These are phyloP conservation scores for Heteromormyrus szaboi DNA, from an alignment of 2,797 vertebrate species.

Conservation along the genomic window DNA sequence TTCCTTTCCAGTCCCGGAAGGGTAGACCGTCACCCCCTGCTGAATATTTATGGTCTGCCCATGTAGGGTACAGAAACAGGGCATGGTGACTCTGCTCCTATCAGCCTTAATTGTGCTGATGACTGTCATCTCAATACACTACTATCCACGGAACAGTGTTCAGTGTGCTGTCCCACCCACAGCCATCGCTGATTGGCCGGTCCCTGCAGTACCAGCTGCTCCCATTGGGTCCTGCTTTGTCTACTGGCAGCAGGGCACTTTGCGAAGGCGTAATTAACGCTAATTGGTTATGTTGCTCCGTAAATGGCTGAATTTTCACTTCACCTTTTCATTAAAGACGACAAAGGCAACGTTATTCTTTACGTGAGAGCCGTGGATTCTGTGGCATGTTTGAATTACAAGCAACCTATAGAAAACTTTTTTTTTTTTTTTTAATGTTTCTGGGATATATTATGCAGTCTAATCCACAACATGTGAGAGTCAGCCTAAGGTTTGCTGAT, in stretches of 20 bases:
- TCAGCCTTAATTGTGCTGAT: constrained; percentile 28
- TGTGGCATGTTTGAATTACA: not conserved
- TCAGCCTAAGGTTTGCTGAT: not conserved
- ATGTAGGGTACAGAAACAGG: constrained; percentile 35
- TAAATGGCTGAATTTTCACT: not conserved
- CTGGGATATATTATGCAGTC: not conserved
- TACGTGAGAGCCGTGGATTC: not conserved
- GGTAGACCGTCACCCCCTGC: not conserved
- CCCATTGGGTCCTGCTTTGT: not conserved
- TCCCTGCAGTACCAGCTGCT: not conserved
- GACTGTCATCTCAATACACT: not conserved
- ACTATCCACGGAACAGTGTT: not conserved
- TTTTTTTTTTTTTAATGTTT: not conserved
- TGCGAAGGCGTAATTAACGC: not conserved
- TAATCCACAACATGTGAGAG: not conserved
- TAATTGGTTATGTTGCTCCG: not conserved
- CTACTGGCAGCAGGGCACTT: not conserved
- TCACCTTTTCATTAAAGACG: not conserved
- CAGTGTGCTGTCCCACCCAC: not conserved
- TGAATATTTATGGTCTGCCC: constrained; percentile 35
- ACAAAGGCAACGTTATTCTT: not conserved
- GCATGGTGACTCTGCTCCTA: constrained; percentile 36
- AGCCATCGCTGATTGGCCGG: not conserved
- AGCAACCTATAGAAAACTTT: no score
- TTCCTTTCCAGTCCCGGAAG: constrained; percentile 15